phyloP scores from a whole-genome alignment of 2,888 invertebrate species.

The Arrhopalites spinosus region DNA sequence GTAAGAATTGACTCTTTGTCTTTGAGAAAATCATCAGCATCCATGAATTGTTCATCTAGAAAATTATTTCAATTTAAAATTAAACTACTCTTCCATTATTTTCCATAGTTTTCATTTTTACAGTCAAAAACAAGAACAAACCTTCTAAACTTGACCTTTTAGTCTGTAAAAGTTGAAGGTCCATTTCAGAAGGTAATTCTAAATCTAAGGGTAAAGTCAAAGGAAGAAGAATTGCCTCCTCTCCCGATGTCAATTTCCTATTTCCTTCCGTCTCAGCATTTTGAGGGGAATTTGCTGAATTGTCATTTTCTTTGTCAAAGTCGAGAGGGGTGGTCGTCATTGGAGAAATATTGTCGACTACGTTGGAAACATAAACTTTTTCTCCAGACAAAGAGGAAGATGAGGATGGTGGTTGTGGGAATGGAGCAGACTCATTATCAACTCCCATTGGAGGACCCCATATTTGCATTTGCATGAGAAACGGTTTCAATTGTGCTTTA shows the following conservation, averaged over 20 bases:
- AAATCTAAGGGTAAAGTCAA: not conserved
- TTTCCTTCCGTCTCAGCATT: not conserved
- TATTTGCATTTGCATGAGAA: conserved; percentile 79
- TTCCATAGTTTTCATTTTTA: not conserved
- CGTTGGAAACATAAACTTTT: no score
- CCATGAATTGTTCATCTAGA: conserved; percentile 23
- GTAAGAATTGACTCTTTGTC: no score
- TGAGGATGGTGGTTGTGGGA: not conserved
- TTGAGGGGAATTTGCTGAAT: not conserved
- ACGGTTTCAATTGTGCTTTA: conserved; percentile 76
- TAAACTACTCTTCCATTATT: no score
- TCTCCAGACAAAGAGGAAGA: not conserved
- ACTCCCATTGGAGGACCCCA: conserved; percentile 72
- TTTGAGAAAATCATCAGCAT: conserved; percentile 17
- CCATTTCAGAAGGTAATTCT: not conserved
- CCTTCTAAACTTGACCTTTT: conserved; percentile 8
- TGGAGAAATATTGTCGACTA: no score
- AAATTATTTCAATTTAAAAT: no score
- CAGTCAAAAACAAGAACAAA: not conserved
- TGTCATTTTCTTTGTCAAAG: not conserved
- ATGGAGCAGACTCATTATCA: conserved; percentile 63
- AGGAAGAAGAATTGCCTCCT: not conserved
- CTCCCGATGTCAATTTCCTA: not conserved
- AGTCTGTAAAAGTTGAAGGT: not conserved
- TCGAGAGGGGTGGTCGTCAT: no score